phyloP scores from a whole-genome alignment of 2,888 invertebrate species.

The Sepiola atlantica region DNA sequence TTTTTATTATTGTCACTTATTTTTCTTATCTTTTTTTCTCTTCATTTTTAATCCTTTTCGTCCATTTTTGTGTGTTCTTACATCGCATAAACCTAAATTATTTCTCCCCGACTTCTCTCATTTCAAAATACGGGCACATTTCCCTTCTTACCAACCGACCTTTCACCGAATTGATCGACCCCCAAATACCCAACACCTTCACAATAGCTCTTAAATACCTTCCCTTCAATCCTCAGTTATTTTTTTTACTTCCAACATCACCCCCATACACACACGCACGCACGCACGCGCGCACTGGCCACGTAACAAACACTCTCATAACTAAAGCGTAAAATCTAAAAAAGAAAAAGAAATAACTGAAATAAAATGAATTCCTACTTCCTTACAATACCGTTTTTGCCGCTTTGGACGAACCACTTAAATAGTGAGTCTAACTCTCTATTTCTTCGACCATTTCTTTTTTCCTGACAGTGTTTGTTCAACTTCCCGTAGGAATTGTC shows the following conservation, averaged over 20 bases:
- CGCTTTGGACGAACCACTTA: conserved; percentile 16
- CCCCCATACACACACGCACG: not conserved
- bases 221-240: not conserved
- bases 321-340: not conserved
- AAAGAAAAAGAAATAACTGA: not conserved
- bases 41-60: too few species aligned
- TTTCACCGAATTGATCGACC: not conserved
- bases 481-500: not conserved
- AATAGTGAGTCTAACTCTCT: conserved; percentile 18
- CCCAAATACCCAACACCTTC: not conserved
- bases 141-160: not conserved
- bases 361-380: not conserved
- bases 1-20: not conserved
- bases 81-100: not conserved
- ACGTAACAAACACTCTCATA: not conserved
- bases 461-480: not conserved
- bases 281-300: not conserved
- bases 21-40: too few species aligned
- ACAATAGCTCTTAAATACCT: not conserved
- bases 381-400: not conserved
- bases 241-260: not conserved
- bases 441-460: not conserved
- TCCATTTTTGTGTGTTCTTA: not conserved
- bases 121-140: not conserved
- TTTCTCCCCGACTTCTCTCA: not conserved